Percentiles rank a stretch among this genome's conserved stretches.
Evolutionary conservation across 2,113 vertebrate species (phyloP).

Genomic region (Syngnathoides biaculeatus): DNA sequence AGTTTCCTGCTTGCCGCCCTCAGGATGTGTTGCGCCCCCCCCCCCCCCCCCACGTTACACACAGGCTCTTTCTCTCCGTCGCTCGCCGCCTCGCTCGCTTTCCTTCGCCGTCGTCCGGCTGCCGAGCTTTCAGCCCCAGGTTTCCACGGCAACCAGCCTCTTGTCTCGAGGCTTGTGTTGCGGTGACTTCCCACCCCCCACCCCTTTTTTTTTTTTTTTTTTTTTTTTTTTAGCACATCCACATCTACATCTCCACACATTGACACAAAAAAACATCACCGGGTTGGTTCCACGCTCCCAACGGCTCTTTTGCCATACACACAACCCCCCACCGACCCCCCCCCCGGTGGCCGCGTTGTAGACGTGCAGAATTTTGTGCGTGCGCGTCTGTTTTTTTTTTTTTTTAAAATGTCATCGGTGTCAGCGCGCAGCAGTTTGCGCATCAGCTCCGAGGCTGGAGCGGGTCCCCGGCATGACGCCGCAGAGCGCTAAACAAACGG

Average conservation of each 20-base stretch:
- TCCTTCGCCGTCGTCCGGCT: constrained; percentile 54
- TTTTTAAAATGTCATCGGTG: constrained; percentile 28
- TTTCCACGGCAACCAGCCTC: constrained; percentile 78
- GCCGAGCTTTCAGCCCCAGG: constrained; percentile 61
- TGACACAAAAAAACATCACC: constrained; percentile 7
- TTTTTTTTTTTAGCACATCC: neutral
- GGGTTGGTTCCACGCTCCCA: neutral
- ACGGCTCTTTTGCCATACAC: neutral
- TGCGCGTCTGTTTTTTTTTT: constrained; percentile 10
- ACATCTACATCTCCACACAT: neutral
- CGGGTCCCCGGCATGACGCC: constrained; percentile 24
- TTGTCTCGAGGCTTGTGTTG: constrained; percentile 70
- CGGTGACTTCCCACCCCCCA: constrained; percentile 53
- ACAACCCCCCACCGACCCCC: neutral
- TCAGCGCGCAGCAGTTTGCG: constrained; percentile 37
- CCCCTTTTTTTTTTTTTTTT: too few species aligned
- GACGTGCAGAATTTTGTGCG: neutral
- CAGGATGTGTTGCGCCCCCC: constrained; percentile 22
- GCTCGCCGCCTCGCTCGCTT: constrained; percentile 43
- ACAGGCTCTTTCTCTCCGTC: constrained; percentile 22
- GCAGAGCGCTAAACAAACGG: constrained; percentile 12
- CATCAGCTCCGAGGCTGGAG: constrained; percentile 40
- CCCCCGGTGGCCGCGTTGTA: neutral
- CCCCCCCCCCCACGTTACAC: constrained; percentile 9
- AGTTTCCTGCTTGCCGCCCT: constrained; percentile 20